phyloP scores from a whole-genome alignment of 2,888 invertebrate genomes.

The Philaethria dido region DNA sequence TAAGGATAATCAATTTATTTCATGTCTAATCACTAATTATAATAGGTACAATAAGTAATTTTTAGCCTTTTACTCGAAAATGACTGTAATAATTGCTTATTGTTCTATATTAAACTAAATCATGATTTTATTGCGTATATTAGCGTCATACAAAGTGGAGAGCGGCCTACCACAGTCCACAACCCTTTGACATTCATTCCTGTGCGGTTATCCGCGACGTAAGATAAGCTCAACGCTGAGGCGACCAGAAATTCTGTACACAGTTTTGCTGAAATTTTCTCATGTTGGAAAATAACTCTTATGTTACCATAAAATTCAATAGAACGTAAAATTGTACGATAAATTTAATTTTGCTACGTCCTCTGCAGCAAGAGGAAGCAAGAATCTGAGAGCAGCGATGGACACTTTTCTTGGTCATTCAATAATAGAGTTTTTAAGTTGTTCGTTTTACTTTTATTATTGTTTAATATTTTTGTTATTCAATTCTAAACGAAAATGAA shows the following conservation, averaged over 20 bases:
- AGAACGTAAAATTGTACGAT: neutral
- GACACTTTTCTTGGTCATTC: neutral
- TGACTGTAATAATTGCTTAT: too few relatives aligned
- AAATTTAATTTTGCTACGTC: neutral
- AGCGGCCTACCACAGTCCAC: conserved; percentile 24
- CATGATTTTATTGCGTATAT: conserved; percentile 27
- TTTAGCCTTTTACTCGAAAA: too few relatives aligned
- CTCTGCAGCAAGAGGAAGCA: neutral
- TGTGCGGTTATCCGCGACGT: conserved; percentile 20
- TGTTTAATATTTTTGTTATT: neutral
- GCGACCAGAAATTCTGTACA: conserved; percentile 6
- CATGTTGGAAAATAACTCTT: too few relatives aligned
- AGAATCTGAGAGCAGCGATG: neutral
- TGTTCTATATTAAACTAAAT: neutral
- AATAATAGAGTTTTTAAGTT: neutral
- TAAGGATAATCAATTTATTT: too few relatives aligned
- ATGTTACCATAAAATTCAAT: neutral
- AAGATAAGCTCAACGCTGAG: conserved; percentile 15
- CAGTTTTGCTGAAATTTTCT: conserved; percentile 5
- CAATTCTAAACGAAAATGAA: neutral
- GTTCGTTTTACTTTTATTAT: neutral
- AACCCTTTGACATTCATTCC: conserved; percentile 32
- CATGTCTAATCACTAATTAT: neutral
- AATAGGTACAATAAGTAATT: neutral
- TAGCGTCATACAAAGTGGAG: conserved; percentile 32